Percentiles rank a stretch among this genome's conserved stretches.
Conservation (phyloP, 2,888 invertebrate species). For the Lycaena phlaeas region DNA sequence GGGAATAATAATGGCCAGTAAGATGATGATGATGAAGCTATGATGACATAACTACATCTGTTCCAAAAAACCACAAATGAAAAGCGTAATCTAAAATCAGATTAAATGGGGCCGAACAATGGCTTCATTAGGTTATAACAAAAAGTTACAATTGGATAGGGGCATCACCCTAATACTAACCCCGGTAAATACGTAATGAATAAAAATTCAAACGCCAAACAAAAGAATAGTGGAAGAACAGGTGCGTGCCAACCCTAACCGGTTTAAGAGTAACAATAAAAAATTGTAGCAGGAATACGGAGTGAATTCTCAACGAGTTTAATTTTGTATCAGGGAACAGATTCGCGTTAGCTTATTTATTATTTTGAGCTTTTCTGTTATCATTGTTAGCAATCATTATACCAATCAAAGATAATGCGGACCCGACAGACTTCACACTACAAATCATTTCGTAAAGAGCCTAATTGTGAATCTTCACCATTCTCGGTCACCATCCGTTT, state of each 20-base stretch:
- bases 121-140: conserved; percentile 59
- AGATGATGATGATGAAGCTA: no score
- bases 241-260: not conserved
- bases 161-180: conserved; percentile 19
- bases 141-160: conserved; percentile 28
- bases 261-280: not conserved
- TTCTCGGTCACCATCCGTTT: no score
- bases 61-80: no score
- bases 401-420: no score
- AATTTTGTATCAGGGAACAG: not conserved
- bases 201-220: conserved; percentile 50
- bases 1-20: no score
- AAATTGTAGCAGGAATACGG: conserved; percentile 1
- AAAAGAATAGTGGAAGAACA: conserved; percentile 20
- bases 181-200: conserved; percentile 40
- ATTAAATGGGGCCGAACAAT: conserved; percentile 57
- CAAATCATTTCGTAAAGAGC: no score
- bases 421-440: no score
- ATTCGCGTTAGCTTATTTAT: conserved; percentile 3
- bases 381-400: no score
- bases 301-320: not conserved
- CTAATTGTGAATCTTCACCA: no score
- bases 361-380: not conserved
- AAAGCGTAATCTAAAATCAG: conserved; percentile 50
- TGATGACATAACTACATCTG: no score